A percentile compares a stretch with the other conserved stretches of the same genome.
Evolutionary conservation across 2,888 invertebrate species (phyloP).

Genomic region (Hydrotaea diabolus): DNA sequence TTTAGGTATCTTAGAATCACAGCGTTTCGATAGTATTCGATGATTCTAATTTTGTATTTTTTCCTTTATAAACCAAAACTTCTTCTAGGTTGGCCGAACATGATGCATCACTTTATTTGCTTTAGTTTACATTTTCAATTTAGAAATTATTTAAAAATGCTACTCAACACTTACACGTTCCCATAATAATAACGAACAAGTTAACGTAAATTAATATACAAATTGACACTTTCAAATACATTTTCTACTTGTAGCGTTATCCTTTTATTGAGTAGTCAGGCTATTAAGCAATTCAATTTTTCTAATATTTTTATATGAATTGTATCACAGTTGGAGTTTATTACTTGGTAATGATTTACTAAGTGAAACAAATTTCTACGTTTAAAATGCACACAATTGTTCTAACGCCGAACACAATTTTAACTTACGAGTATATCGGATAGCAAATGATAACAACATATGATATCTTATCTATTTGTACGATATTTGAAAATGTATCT

Average conservation of each 20-base stretch:
- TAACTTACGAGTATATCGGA: background rate
- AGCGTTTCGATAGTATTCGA: too few species aligned
- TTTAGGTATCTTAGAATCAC: too few species aligned
- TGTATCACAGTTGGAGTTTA: background rate
- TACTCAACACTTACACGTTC: constrained; percentile 46
- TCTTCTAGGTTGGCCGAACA: too few species aligned
- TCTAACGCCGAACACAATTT: constrained; percentile 6
- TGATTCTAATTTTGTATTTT: too few species aligned
- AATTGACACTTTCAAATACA: constrained; percentile 10
- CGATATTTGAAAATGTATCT: constrained; percentile 16
- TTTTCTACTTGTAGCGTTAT: background rate
- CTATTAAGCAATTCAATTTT: too few species aligned
- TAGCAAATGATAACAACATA: constrained; percentile 39
- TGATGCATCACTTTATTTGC: too few species aligned
- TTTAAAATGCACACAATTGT: background rate
- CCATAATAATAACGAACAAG: background rate
- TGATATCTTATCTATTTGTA: constrained; percentile 55
- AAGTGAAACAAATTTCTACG: background rate
- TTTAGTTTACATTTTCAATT: too few species aligned
- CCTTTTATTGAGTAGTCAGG: background rate
- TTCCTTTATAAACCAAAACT: too few species aligned
- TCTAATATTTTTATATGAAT: too few species aligned
- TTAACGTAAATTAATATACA: background rate
- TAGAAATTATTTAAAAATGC: too few species aligned
- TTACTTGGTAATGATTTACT: background rate